These are phyloP conservation scores for Bombus cullumanus DNA, from an alignment of 1,140 invertebrate genomes.

Conservation along the genomic window DNA sequence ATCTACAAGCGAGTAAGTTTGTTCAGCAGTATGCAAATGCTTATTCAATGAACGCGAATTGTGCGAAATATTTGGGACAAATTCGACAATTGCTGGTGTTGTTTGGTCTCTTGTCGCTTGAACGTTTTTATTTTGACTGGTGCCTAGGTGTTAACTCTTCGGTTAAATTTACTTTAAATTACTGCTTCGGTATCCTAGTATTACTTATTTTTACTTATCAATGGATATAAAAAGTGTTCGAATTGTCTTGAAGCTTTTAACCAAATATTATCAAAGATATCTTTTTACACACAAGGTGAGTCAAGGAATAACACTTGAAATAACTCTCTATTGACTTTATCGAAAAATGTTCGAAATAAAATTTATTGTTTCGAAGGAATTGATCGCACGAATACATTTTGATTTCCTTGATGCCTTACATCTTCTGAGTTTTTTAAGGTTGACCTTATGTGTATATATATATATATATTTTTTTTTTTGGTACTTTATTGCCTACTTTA, in stretches of 20 bases:
- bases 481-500: too few species aligned
- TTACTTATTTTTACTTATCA: neutral
- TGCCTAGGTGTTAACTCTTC: neutral
- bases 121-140: neutral
- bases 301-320: too few species aligned
- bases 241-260: neutral
- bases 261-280: neutral
- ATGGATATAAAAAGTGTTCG: neutral
- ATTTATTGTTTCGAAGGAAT: neutral
- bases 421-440: too few species aligned
- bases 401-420: too few species aligned
- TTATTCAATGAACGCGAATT: slow-evolving; percentile 23
- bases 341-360: neutral
- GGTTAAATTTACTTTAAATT: neutral
- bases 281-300: neutral
- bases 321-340: neutral
- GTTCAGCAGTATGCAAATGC: neutral
- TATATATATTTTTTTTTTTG: too few species aligned
- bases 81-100: neutral
- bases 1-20: slow-evolving; percentile 89
- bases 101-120: slow-evolving; percentile 15
- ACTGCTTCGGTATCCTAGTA: neutral
- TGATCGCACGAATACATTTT: too few species aligned
- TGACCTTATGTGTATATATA: too few species aligned
- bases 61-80: neutral